Conservation (phyloP, 2,113 vertebrate genomes). For the Archilochus colubris region DNA sequence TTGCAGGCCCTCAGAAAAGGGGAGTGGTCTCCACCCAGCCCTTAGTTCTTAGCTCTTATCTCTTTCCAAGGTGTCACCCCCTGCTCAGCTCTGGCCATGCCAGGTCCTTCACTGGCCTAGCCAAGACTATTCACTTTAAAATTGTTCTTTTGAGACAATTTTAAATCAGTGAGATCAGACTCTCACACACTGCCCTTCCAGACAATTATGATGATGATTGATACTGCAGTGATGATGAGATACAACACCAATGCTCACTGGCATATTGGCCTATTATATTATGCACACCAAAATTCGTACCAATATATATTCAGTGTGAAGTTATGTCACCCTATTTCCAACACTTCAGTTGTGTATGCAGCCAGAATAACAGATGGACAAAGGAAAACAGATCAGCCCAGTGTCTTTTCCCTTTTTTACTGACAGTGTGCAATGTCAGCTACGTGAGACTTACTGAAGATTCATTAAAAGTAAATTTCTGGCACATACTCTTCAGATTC, state of each 20-base stretch:
- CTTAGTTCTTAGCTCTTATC: too few relatives aligned
- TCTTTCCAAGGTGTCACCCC: too few relatives aligned
- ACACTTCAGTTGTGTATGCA: background rate
- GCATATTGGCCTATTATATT: background rate
- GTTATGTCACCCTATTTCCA: background rate
- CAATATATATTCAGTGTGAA: background rate
- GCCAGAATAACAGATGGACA: background rate
- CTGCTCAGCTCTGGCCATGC: too few relatives aligned
- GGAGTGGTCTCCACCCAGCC: too few relatives aligned
- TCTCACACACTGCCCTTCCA: background rate
- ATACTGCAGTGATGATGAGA: background rate
- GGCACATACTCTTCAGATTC: background rate
- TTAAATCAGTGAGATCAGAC: too few relatives aligned
- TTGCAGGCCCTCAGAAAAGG: too few relatives aligned
- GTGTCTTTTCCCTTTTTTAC: background rate
- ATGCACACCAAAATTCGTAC: rapidly evolving
- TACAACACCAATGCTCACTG: background rate
- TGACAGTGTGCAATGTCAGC: background rate
- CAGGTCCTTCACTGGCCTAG: too few relatives aligned
- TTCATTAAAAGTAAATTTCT: background rate
- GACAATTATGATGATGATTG: background rate
- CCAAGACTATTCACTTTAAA: too few relatives aligned
- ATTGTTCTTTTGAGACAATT: too few relatives aligned
- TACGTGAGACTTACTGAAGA: background rate
- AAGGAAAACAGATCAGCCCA: background rate